Evolutionary conservation across 2,797 vertebrate species (phyloP), one percentile per base, ranked within the genome.

Genomic region (Lateolabrax maculatus): DNA sequence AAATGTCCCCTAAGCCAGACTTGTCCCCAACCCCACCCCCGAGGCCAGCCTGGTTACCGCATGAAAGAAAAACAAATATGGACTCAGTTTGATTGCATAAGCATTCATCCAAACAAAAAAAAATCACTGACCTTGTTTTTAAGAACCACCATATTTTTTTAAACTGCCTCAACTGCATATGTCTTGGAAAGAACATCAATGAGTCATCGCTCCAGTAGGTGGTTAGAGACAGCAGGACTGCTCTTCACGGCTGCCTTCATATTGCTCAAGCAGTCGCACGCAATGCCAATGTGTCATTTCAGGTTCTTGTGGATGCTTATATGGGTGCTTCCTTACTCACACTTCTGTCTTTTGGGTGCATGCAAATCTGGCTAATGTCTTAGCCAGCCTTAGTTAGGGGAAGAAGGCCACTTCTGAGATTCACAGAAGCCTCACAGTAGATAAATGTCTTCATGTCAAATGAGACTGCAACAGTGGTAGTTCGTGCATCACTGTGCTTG

Each of bases 41-140:
- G 53, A 81, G 85, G 64, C 76, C 64, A 57, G 77, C 53, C 71
- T 65, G 44, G 68, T 80, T 75, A 60, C 70, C 4, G 27, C 29
- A 60, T 19, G 56, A 51, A 77, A 48, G 53, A 71, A 84, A 89
- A 89, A 85, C 79, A 71, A 87, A 87, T 85, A 84, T 73, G 80
- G 75, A 84, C 75, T 87, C 71, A 67, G 73, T 49, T 76, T 89
- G 58, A 85, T 88, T 85, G 72, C 87, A 79, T 84, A 87, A 88
- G 73, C 84, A 77, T 66, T 71, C 78, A 77, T 82, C 57, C 70
- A 72, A 77, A 84, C 21, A 57, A 68, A 31, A 57, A 23, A 70
- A 72, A 72, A 85, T 74, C 57, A 46, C 77, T 84, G 84, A 88
- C 83, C 85, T 85, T 86, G 77, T 85, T 87, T 79, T 68, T 36